These are phyloP conservation scores for Nephrotoma flavescens DNA, from an alignment of 2,888 invertebrate species.

Conservation along the genomic window DNA sequence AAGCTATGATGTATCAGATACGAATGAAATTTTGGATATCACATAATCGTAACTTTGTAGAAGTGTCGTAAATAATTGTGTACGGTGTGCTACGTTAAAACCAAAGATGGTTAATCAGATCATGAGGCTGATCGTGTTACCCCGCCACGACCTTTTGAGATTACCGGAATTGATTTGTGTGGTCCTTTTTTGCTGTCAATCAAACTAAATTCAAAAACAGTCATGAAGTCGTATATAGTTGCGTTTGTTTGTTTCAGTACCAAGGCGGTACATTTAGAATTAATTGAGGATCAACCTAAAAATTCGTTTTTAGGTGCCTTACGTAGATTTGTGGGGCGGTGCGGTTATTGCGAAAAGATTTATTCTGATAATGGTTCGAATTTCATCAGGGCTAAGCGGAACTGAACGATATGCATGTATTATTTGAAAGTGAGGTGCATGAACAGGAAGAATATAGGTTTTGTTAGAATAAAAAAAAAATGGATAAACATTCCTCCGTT, in stretches of 20 bases:
- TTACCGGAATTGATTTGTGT: background rate
- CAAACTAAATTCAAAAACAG: too few relatives aligned
- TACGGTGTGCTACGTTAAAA: background rate
- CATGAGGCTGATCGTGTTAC: background rate
- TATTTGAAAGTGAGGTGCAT: background rate
- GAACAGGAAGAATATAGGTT: background rate
- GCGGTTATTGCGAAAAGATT: background rate
- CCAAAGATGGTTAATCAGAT: background rate
- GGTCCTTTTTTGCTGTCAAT: background rate
- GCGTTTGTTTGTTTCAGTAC: background rate
- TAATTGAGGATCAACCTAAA: background rate
- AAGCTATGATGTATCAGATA: background rate
- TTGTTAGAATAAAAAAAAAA: background rate
- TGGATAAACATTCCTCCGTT: background rate
- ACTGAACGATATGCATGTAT: background rate
- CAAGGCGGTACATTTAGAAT: background rate
- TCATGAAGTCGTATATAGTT: too few relatives aligned
- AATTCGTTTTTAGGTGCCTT: background rate
- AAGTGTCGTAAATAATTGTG: background rate
- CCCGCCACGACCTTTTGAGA: background rate
- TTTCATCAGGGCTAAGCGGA: background rate
- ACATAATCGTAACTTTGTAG: background rate
- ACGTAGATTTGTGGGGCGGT: background rate
- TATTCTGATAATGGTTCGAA: background rate
- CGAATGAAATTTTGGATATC: background rate